These are phyloP conservation scores for Sebastolobus alascanus DNA, from an alignment of 2,797 vertebrate genomes.

Conservation along the genomic window DNA sequence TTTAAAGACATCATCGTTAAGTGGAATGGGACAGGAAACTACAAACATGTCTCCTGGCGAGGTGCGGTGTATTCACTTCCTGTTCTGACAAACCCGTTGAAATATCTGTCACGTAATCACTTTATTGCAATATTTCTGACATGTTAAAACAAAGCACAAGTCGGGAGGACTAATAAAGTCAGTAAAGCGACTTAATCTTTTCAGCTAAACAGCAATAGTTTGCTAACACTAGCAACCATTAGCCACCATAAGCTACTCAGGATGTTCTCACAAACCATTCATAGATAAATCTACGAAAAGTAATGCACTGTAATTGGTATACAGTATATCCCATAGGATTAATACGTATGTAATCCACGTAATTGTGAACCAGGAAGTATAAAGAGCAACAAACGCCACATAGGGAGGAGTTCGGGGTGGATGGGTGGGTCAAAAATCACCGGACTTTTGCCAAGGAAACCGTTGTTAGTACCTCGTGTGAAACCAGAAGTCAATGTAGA, in stretches of 20 bases:
- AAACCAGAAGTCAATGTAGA: too few species aligned
- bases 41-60: not conserved
- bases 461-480: too few species aligned
- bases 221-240: not conserved
- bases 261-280: too few species aligned
- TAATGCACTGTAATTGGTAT: too few species aligned
- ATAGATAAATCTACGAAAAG: accelerated
- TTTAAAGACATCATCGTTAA: constrained; percentile 8
- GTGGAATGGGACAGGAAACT: not conserved
- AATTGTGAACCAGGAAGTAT: too few species aligned
- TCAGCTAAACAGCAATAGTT: not conserved
- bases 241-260: too few species aligned
- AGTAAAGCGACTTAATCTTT: not conserved
- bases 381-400: too few species aligned
- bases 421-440: too few species aligned
- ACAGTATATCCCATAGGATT: too few species aligned
- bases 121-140: not conserved
- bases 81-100: not conserved
- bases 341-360: too few species aligned
- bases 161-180: not conserved
- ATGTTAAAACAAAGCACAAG: not conserved
- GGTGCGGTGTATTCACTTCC: not conserved
- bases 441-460: too few species aligned
- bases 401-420: too few species aligned
- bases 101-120: not conserved